These are phyloP conservation scores for Thinocorus orbignyianus DNA, from an alignment of 2,113 vertebrate species.

Conservation along the genomic window DNA sequence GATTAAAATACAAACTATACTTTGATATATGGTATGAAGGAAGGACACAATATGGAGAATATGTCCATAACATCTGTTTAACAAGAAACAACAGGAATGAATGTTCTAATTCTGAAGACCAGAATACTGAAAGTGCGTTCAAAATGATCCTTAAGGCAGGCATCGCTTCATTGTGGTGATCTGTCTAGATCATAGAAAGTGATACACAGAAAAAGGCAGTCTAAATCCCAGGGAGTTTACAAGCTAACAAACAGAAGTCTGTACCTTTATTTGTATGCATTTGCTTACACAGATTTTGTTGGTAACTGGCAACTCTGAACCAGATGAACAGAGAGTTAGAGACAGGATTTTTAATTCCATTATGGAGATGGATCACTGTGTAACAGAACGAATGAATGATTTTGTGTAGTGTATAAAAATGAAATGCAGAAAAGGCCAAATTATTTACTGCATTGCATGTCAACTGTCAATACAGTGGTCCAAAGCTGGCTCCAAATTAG, in stretches of 20 bases:
- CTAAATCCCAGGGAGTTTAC: not conserved
- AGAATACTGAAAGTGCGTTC: not conserved
- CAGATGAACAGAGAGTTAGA: not conserved
- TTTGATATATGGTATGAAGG: not conserved
- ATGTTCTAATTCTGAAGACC: not conserved
- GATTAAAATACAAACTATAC: not conserved
- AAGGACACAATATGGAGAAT: not conserved
- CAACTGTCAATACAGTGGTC: not conserved
- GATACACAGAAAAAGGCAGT: not conserved
- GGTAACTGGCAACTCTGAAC: not conserved
- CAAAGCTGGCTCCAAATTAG: not conserved
- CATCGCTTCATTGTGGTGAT: not conserved
- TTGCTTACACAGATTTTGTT: not conserved
- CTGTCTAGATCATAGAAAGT: not conserved
- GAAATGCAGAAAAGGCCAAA: not conserved
- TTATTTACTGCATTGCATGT: not conserved
- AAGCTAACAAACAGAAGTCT: not conserved
- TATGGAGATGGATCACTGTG: not conserved
- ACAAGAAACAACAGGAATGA: not conserved
- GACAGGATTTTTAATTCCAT: not conserved
- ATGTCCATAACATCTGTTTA: not conserved
- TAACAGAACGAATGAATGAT: not conserved
- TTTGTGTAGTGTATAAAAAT: not conserved
- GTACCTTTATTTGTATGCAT: not conserved
- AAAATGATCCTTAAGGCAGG: not conserved